A percentile compares a stretch with the other conserved stretches of the same genome.
These are phyloP conservation scores for Hydriomena furcata DNA, from an alignment of 2,888 invertebrate genomes.

Conservation along the genomic window DNA sequence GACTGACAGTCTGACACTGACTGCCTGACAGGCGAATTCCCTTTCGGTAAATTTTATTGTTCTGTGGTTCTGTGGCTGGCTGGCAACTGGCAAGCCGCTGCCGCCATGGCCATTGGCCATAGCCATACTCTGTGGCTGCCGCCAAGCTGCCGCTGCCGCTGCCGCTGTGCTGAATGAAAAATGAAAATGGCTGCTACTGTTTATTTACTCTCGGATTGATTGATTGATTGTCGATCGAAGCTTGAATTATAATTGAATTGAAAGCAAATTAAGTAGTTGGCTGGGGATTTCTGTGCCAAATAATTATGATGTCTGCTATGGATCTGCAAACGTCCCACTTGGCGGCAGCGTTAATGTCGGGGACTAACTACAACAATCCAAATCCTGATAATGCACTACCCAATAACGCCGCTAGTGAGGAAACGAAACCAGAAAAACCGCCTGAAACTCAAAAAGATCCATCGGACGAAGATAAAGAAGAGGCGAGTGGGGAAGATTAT, in stretches of 20 bases:
- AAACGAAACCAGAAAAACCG: slow-evolving; percentile 57
- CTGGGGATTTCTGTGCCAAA: not conserved
- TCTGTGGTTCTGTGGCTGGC: too few species aligned
- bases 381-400: slow-evolving; percentile 36
- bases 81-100: too few species aligned
- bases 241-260: too few species aligned
- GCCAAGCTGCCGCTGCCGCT: too few species aligned
- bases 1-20: too few species aligned
- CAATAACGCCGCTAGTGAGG: slow-evolving; percentile 42
- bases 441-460: slow-evolving; percentile 54
- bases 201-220: not conserved
- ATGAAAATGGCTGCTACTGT: too few species aligned
- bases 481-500: slow-evolving; percentile 76
- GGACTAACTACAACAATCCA: slow-evolving; percentile 52
- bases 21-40: too few species aligned
- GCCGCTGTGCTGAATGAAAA: too few species aligned
- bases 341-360: slow-evolving; percentile 77
- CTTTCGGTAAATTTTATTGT: too few species aligned
- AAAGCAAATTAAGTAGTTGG: not conserved
- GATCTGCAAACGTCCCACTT: slow-evolving; percentile 78
- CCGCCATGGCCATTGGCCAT: too few species aligned
- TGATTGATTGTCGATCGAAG: not conserved
- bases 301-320: slow-evolving; percentile 48
- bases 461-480: slow-evolving; percentile 72
- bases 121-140: too few species aligned